These are phyloP conservation scores for Himalopsyche japonica DNA, from an alignment of 2,888 invertebrate species.

Conservation along the genomic window DNA sequence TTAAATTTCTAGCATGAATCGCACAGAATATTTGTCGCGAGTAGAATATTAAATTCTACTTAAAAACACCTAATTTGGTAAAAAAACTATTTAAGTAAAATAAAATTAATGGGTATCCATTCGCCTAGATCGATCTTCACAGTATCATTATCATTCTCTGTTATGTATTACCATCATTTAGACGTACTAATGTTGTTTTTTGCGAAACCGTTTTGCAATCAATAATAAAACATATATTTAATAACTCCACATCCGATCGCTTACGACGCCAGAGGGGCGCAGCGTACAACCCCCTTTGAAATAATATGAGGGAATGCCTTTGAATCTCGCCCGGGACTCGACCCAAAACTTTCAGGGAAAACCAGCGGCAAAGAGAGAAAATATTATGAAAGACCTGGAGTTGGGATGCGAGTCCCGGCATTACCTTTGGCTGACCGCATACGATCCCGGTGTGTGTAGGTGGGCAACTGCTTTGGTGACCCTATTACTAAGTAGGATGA, in stretches of 20 bases:
- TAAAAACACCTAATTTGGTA: too few species aligned
- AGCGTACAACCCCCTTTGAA: slow-evolving; percentile 21
- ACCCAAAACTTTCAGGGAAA: slow-evolving; percentile 31
- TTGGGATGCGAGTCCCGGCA: not conserved
- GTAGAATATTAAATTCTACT: too few species aligned
- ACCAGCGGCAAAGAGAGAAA: not conserved
- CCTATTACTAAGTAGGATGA: not conserved
- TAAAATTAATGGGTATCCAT: too few species aligned
- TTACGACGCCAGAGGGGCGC: not conserved
- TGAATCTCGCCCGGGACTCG: slow-evolving; percentile 31
- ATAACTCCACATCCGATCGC: not conserved
- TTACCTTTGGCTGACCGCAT: slow-evolving; percentile 1
- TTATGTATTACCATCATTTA: too few species aligned
- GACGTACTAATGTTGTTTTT: too few species aligned
- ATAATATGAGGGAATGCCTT: slow-evolving; percentile 41
- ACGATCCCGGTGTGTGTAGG: not conserved
- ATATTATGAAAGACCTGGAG: not conserved
- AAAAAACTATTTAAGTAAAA: too few species aligned
- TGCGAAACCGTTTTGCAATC: not conserved
- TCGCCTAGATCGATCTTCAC: too few species aligned
- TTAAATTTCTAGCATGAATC: too few species aligned
- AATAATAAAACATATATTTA: not conserved
- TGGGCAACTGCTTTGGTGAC: not conserved
- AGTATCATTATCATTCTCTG: too few species aligned
- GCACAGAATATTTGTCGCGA: too few species aligned